Evolutionary conservation across 2,113 vertebrate genomes (phyloP).

Genomic region (rat (Rattus norvegicus)): DNA sequence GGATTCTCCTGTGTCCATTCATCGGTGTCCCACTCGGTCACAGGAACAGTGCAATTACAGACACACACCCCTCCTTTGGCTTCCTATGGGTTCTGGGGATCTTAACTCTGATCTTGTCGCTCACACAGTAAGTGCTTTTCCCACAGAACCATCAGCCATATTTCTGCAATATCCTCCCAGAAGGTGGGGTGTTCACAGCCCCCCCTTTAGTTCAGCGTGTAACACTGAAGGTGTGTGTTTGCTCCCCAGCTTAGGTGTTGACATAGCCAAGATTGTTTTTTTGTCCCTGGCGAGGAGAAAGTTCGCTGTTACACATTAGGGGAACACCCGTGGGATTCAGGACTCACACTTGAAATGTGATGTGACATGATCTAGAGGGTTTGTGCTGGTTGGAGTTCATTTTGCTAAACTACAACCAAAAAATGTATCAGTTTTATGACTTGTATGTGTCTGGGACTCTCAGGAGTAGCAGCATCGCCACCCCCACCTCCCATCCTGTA

Average conservation of each 20-base stretch:
- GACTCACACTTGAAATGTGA: neutral
- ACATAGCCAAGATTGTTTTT: slow-evolving; percentile 36
- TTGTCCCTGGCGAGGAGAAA: slow-evolving; percentile 8
- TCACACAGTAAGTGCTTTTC: neutral
- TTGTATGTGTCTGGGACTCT: slow-evolving; percentile 21
- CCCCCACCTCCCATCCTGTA: neutral
- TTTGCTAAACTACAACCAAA: slow-evolving; percentile 27
- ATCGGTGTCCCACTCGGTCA: neutral
- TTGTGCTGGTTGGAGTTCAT: neutral
- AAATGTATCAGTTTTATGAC: neutral
- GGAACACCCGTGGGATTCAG: neutral
- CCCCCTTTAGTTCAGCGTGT: neutral
- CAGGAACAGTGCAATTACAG: neutral
- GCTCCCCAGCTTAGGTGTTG: neutral
- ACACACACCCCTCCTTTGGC: neutral
- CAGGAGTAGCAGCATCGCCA: neutral
- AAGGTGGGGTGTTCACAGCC: neutral
- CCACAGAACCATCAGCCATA: neutral
- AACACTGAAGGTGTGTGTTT: neutral
- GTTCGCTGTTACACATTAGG: neutral
- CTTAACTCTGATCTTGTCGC: neutral
- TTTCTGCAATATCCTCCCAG: slow-evolving; percentile 4
- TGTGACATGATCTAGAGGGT: neutral
- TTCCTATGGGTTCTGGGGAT: neutral
- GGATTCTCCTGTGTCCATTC: too few species aligned